These are phyloP conservation scores for Invenusta paracnida DNA, from an alignment of 2,888 invertebrate genomes.

Conservation along the genomic window DNA sequence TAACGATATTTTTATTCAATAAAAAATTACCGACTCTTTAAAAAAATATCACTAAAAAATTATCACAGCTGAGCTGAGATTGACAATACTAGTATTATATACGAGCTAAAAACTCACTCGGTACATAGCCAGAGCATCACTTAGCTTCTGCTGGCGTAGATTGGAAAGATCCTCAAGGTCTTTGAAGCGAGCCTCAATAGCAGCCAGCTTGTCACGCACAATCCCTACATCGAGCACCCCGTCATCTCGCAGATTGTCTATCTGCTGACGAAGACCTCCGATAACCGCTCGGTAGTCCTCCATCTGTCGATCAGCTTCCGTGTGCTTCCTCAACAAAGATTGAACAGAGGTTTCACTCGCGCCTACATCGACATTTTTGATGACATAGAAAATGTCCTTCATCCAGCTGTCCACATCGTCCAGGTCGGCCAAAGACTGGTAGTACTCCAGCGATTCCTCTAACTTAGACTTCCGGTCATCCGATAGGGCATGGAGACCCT, in stretches of 20 bases:
- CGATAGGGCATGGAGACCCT: constrained; percentile 85
- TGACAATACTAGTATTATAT: too few species aligned
- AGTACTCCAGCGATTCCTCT: constrained; percentile 87
- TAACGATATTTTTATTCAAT: too few species aligned
- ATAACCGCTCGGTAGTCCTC: constrained; percentile 89
- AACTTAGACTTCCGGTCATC: constrained; percentile 79
- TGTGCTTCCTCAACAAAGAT: constrained; percentile 70
- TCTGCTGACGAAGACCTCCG: constrained; percentile 81
- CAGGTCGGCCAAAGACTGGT: constrained; percentile 94
- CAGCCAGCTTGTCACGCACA: constrained; percentile 78
- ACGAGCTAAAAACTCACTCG: constrained; percentile 62
- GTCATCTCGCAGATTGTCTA: constrained; percentile 74
- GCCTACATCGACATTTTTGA: constrained; percentile 85
- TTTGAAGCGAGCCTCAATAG: constrained; percentile 86
- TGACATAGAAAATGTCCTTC: constrained; percentile 88
- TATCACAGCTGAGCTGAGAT: too few species aligned
- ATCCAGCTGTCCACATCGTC: constrained; percentile 99
- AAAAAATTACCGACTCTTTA: too few species aligned
- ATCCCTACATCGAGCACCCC: constrained; percentile 63
- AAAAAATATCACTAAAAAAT: too few species aligned
- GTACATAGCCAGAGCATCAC: constrained; percentile 92
- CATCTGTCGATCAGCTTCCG: constrained; percentile 82
- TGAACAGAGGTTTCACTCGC: constrained; percentile 98
- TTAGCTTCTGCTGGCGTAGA: constrained; percentile 84
- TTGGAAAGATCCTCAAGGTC: constrained; percentile 90